These are phyloP conservation scores for Tautogolabrus adspersus DNA, from an alignment of 2,113 vertebrate species.

Conservation along the genomic window DNA sequence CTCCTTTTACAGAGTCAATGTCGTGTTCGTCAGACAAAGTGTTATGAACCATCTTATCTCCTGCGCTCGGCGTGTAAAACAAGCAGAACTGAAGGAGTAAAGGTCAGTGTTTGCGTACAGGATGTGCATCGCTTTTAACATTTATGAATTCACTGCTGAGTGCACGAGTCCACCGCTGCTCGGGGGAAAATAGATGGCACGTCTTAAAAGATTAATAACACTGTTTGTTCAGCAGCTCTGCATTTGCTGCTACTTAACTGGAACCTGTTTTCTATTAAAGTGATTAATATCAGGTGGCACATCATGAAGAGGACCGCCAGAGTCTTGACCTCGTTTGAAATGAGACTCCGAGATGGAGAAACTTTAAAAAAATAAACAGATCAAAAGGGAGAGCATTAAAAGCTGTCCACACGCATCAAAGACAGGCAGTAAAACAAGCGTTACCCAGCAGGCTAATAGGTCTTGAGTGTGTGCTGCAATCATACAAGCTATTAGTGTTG, in stretches of 20 bases:
- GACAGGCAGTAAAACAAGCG: conserved; percentile 14
- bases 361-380: conserved; percentile 9
- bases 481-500: conserved; percentile 48
- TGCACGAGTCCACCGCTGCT: background rate
- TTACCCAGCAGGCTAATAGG: conserved; percentile 43
- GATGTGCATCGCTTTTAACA: conserved; percentile 29
- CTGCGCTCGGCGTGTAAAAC: background rate
- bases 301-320: background rate
- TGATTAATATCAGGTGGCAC: conserved; percentile 42
- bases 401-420: conserved; percentile 13
- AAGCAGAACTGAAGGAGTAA: conserved; percentile 13
- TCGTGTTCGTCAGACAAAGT: background rate
- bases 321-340: conserved; percentile 41
- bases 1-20: too few species aligned
- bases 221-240: conserved; percentile 36
- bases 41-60: conserved; percentile 13
- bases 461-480: conserved; percentile 45
- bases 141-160: conserved; percentile 40
- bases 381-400: conserved; percentile 5
- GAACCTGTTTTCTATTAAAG: conserved; percentile 28
- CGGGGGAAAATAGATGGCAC: conserved; percentile 20
- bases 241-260: conserved; percentile 24
- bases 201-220: conserved; percentile 63
- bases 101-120: conserved; percentile 31
- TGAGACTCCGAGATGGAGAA: background rate